Conservation (phyloP, 2,113 vertebrate species). For the Brachyhypopomus gauderio region DNA sequence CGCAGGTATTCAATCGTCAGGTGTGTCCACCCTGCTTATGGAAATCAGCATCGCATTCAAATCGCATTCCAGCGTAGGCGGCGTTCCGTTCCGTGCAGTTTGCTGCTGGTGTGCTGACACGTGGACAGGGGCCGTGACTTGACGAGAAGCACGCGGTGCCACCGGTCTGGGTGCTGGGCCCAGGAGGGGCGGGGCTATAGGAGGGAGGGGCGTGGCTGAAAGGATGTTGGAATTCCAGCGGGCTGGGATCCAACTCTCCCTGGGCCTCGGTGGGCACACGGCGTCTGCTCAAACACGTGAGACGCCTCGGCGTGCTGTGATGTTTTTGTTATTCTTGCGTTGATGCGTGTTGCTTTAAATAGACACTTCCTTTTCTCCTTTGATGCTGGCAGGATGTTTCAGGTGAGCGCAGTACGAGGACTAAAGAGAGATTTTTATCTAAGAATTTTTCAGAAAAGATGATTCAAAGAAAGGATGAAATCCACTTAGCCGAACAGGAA, state of each 20-base stretch:
- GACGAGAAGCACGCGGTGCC: neutral
- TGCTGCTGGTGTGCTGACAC: conserved; percentile 39
- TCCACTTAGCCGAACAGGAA: too few species aligned
- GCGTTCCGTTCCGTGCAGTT: conserved; percentile 24
- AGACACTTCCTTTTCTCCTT: neutral
- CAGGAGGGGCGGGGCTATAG: neutral
- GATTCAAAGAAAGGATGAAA: too few species aligned
- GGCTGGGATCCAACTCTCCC: conserved; percentile 3
- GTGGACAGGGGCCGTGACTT: conserved; percentile 35
- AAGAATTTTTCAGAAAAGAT: too few species aligned
- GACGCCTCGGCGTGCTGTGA: neutral
- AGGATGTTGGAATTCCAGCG: too few species aligned
- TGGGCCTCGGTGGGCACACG: neutral
- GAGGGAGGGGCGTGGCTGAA: neutral
- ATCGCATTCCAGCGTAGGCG: conserved; percentile 28
- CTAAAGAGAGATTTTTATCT: neutral
- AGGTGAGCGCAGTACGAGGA: neutral
- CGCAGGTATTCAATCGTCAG: neutral
- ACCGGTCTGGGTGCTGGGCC: neutral
- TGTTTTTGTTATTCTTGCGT: neutral
- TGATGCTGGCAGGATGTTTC: too few species aligned
- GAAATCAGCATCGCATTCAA: conserved; percentile 40
- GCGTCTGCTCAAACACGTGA: neutral
- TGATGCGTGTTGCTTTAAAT: neutral
- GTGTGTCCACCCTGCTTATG: conserved; percentile 16